phyloP scores from a whole-genome alignment of 2,113 vertebrate genomes.

The Junco hyemalis region DNA sequence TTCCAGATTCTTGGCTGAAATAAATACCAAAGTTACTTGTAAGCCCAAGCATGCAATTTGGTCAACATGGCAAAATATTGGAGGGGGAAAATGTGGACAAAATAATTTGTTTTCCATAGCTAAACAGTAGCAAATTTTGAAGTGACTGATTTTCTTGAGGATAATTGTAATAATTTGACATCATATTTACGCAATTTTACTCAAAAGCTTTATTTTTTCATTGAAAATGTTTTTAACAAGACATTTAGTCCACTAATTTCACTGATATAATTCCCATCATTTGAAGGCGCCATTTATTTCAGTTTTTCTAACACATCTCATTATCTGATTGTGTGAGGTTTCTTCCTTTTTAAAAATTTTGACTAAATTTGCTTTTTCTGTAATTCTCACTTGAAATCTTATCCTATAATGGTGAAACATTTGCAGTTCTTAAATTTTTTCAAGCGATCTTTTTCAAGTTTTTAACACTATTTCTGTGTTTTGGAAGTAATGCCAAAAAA shows the following conservation, averaged over 20 bases:
- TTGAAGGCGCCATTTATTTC: neutral
- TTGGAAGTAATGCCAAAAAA: neutral
- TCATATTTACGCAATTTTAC: neutral
- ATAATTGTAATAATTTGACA: neutral
- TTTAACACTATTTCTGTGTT: neutral
- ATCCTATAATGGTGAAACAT: neutral
- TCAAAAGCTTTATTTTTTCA: neutral
- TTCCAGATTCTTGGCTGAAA: neutral
- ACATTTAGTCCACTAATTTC: neutral
- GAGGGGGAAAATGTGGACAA: neutral
- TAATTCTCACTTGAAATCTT: neutral
- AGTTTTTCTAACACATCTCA: neutral
- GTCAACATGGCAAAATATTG: neutral
- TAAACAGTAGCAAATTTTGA: neutral
- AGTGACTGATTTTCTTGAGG: neutral
- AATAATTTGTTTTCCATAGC: neutral
- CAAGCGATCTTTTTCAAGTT: accelerated
- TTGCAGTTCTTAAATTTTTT: neutral
- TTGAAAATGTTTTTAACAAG: neutral
- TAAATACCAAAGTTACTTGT: neutral
- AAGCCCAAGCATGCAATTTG: neutral
- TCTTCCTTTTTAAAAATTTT: neutral
- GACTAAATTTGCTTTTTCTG: neutral
- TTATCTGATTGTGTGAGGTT: neutral
- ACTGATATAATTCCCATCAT: neutral